These are phyloP conservation scores for Euwallacea similis DNA, from an alignment of 1,140 invertebrate species.

Conservation along the genomic window DNA sequence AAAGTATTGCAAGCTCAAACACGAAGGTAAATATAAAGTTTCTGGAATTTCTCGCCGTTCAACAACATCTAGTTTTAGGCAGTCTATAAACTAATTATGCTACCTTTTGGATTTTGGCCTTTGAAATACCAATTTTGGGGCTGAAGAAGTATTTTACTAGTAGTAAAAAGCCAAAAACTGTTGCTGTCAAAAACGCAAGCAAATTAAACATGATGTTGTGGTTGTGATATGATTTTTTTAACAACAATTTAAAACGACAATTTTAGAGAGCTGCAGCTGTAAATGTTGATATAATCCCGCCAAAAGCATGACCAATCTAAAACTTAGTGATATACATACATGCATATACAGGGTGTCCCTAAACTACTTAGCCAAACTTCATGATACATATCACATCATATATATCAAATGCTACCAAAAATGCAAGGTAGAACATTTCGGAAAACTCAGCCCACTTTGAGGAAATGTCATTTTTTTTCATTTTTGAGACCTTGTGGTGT, in stretches of 20 bases:
- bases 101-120: slow-evolving; percentile 13
- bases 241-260: neutral
- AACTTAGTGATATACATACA: neutral
- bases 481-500: too few species aligned
- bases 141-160: slow-evolving; percentile 11
- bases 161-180: neutral
- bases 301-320: neutral
- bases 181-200: neutral
- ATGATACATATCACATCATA: too few species aligned
- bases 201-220: neutral
- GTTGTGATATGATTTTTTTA: neutral
- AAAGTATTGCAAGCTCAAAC: neutral
- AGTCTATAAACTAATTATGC: too few species aligned
- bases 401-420: too few species aligned
- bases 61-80: slow-evolving; percentile 22
- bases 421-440: too few species aligned
- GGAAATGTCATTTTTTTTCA: too few species aligned
- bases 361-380: too few species aligned
- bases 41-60: slow-evolving; percentile 29
- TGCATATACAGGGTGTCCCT: too few species aligned
- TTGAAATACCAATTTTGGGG: slow-evolving; percentile 7
- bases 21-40: neutral
- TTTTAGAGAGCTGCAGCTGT: neutral
- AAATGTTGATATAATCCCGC: too few species aligned
- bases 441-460: too few species aligned